Evolutionary conservation across 1,140 invertebrate species (phyloP), one percentile per base, ranked within the genome.

Genomic region (Streblospio benedicti): DNA sequence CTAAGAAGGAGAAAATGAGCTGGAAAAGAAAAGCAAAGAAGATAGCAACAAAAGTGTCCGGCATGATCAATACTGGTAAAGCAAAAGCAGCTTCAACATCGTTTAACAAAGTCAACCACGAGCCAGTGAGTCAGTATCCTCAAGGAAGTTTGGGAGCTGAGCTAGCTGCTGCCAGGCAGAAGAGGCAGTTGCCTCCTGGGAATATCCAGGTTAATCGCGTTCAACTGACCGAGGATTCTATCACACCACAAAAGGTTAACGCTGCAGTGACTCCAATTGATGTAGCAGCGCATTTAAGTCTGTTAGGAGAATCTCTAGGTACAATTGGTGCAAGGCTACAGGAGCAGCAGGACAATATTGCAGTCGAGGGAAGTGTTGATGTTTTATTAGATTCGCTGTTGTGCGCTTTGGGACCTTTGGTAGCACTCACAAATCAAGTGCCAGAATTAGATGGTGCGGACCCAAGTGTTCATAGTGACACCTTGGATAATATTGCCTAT

Each of bases 401-500:
- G n/a, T 96, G 93, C 78, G 90, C 91, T 18, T 79, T 94, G 66
- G 91, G 88, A 2, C 91, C 93, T 6, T 77, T 97, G 28, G 79
- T 94, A 57, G 93, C 90, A 71, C 82, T 97, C 28, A 90, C 90
- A 0, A 85, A 89, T 60, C 86, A 90, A 71, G 80, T 95, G 14
- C 87, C 89, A 2, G 86, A 87, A 67, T 79, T 83, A 28, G 82
- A 88, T 66, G 87, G 85, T 43, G 89, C 85, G 64, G 83, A 85
- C 35, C 80, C 81, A 54, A 83, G 86, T 55, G 83, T 85, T 23
- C 79, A 93, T 28, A 82, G 84, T 3, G 83, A 85, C 63, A 91
- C 90, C 28, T 81, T 97, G 30, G 91, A 97, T 75, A 94, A 95
- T 76, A 91, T 96, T 62, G 92, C 92, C 0, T 97, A 95, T 72